Base-by-base conservation (phyloP, 2,888 invertebrate species). In the Hedya salicella region DNA sequence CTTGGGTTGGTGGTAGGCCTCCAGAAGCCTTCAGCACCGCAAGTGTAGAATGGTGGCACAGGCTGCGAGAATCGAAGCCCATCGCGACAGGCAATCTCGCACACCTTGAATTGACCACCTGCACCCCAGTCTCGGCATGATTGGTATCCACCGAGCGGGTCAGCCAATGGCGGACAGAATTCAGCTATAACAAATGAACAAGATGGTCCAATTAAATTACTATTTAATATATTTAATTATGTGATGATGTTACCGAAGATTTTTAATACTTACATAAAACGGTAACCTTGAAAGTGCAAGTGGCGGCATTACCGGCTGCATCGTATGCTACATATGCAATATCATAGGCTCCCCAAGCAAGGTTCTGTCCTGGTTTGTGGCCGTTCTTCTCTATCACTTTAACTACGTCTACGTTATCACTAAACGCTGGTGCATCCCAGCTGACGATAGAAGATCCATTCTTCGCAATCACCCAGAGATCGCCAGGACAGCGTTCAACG, bases 11-110 rank as follows among this genome's bases (percentile, higher is more conserved):
- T 93, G 0, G 97, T 97, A 57, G 98, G 98, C 74, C 98, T 94
- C 99, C 99, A 99, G 88, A 98, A 97, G 44, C 99, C 99, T 94
- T 99, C 98, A 61, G 97, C 97, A n/a, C 98, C 98, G 81, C 99
- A 99, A 0, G 98, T 98, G 85, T 98, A 99, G 93, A 99, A 99
- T 73, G 97, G 96, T 0, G 99, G 98, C n/a, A 98, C 97, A 64
- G 95, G 95, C 81, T 97, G 96, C 0, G 98, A 98, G 93, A 99
- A 99, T 73, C 96, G 93, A 5, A 97, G 91, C n/a, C 97, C 97
- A 65, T 95, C 88, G 73, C 97, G 96, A 78, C 98, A 98, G 53
- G 95, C 94, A 68, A 98, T 98, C 87, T 98, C 97, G 84, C 98
- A 99, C 1, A 98, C 97, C 90, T 98, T 98, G 88, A 98, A 98